Base-by-base conservation (phyloP, 2,888 invertebrate species). In the Athalia rosae region DNA sequence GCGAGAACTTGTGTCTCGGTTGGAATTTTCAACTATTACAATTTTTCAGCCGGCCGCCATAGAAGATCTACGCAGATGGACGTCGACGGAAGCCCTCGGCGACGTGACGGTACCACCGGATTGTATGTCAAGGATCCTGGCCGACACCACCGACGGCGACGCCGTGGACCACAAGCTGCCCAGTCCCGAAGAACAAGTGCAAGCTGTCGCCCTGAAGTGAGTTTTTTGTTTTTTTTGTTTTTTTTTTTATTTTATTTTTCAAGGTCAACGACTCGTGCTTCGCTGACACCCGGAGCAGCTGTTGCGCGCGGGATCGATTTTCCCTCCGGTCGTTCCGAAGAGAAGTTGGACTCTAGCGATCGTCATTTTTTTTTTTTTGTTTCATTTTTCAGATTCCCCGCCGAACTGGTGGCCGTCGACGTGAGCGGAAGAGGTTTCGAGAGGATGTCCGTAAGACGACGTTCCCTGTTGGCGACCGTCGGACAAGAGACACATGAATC, bases 341-440 rank as follows among this genome's bases (percentile, higher is more conserved):
- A 43, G 47, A 64, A 45, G 43, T 62, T 11, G 43, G 41, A 62
- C 62, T 43, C 61, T n/a, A 62, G 50, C 76, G n/a, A 28, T 5
- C 62, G 8, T 3, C n/a, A 6, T 9, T 62, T 43, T 62, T 47
- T 0, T 67, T 41, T 9, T 11, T 41, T 2, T 53, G n/a, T n/a
- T 79, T 58, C 79, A 48, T 67, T 28, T 85, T 87, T 64, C 91
- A 96, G 96, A 92, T 97, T 96, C 92, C 96, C 96, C 76, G 95
- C 96, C 82, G 95, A 96, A 92, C 91, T 97, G 81, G 95, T 98
- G 80, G 94, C 95, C 79, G 97, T 98, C 85, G 97, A 98, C 91
- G 94, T 96, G 76, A 95, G 96, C 80, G 98, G 98, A 76, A 93
- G 93, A 86, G 94, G 95, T 89, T 98, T 98, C 92, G 94, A 96